Percentiles rank a stretch among this genome's conserved stretches.
phyloP scores from a whole-genome alignment of 2,797 vertebrate species.

The Helostoma temminkii region DNA sequence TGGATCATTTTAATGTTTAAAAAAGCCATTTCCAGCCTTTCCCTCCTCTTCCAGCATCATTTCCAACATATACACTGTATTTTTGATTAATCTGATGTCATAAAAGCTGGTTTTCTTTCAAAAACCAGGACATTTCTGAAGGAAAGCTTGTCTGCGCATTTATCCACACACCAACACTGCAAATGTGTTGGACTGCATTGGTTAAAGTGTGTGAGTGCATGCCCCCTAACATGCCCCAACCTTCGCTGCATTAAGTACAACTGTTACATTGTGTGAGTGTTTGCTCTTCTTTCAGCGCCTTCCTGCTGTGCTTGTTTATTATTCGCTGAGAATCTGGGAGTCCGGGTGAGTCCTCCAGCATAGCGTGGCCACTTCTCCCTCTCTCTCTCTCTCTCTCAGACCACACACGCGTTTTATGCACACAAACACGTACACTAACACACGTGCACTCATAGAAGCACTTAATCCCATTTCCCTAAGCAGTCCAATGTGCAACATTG shows the following conservation, averaged over 20 bases:
- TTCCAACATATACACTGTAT: too few relatives aligned
- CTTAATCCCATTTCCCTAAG: conserved; percentile 78
- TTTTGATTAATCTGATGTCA: too few relatives aligned
- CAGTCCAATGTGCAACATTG: conserved; percentile 64
- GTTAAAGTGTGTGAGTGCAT: conserved; percentile 24
- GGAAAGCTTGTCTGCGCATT: too few relatives aligned
- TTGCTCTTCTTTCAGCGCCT: conserved; percentile 7
- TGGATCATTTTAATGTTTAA: too few relatives aligned
- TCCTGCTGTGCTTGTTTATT: conserved; percentile 51
- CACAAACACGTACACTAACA: conserved; percentile 8
- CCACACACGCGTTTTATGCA: conserved; percentile 43
- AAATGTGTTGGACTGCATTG: neutral
- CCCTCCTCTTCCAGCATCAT: too few relatives aligned
- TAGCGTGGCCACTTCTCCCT: conserved; percentile 28
- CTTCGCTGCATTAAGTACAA: conserved; percentile 5
- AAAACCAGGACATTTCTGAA: too few relatives aligned
- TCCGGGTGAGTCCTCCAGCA: conserved; percentile 45
- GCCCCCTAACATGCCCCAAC: conserved; percentile 2
- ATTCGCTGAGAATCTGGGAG: conserved; percentile 46
- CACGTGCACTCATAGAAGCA: conserved; percentile 37
- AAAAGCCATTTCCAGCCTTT: too few relatives aligned
- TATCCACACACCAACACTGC: too few relatives aligned
- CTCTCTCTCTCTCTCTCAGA: conserved; percentile 25
- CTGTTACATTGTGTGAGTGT: conserved; percentile 11
- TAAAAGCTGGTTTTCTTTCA: too few relatives aligned